Percentiles rank a stretch among this genome's conserved stretches.
These are phyloP conservation scores for Saccopteryx bilineata DNA, from an alignment of 2,113 vertebrate species.

Conservation along the genomic window DNA sequence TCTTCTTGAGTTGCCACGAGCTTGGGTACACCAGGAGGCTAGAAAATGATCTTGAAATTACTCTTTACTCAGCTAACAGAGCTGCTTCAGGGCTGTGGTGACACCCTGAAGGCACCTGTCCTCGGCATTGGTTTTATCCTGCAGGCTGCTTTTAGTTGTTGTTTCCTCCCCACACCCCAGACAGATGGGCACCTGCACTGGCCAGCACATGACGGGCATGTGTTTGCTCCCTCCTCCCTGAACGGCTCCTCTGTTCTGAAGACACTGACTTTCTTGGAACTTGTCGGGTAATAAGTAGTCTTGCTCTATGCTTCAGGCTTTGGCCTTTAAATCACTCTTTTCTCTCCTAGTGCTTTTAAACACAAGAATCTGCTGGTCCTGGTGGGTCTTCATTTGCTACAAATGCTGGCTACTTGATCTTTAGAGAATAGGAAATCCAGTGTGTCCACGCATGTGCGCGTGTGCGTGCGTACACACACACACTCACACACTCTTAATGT, in stretches of 20 bases:
- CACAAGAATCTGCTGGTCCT: neutral
- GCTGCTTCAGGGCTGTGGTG: neutral
- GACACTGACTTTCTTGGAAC: neutral
- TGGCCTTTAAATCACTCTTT: neutral
- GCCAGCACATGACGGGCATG: constrained; percentile 78
- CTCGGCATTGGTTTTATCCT: constrained; percentile 13
- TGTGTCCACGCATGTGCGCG: neutral
- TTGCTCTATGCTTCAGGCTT: neutral
- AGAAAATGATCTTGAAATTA: neutral
- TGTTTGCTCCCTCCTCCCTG: constrained; percentile 62
- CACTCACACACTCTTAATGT: neutral
- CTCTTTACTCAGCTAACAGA: neutral
- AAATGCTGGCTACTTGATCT: neutral
- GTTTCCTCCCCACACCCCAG: constrained; percentile 64
- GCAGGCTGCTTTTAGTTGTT: constrained; percentile 49
- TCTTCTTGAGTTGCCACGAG: constrained; percentile 19
- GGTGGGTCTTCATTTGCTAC: neutral
- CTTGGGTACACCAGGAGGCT: neutral
- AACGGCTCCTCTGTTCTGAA: constrained; percentile 27
- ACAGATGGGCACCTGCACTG: constrained; percentile 17
- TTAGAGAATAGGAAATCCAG: neutral
- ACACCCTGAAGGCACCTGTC: neutral
- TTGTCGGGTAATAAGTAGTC: neutral
- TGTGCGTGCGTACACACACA: neutral
- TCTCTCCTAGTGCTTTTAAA: neutral